Base-by-base conservation (phyloP, 2,113 vertebrate species). In the Campylorhamphus procurvoides region DNA sequence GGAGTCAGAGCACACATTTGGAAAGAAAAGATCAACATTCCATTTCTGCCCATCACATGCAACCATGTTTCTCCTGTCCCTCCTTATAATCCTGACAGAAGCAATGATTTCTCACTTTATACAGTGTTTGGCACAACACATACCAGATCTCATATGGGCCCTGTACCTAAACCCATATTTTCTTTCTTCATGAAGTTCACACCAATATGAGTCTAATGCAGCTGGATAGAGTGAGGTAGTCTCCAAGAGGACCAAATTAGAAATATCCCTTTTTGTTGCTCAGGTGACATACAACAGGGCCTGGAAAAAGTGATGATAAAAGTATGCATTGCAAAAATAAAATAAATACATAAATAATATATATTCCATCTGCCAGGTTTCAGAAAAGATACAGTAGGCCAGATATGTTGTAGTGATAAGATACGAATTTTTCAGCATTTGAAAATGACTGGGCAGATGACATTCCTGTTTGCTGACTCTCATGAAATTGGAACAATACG, bases 351-450 rank as follows among this genome's bases (percentile, higher is more conserved):
- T 76, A 88, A 87, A 63, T 81, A 84, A 77, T 39, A 59, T 4
- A 63, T 90, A 47, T 50, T 74, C 39, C 25, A 72, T 67, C 24
- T 52, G 6, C 33, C 13, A 82, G 9, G 17, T 52, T n/a, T 77
- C 44, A 67, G 50, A 67, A 86, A 85, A 67, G 29, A 77, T 56
- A 72, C 8, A 71, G 33, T 83, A 33, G 9, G 20, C 4, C 28
- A 84, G 29, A 87, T 49, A 81, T 0, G 1, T 53, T 84, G 37
- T 17, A 78, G 12, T 40, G 44, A 84, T 87, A 84, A 0, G 0
- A 91, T 58, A 81, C 27, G 1, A 77, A 56, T 84, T 93, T 81
- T 95, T 89, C 73, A 81, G 42, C 39, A 44, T 72, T 87, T 89
- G 44, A 84, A 73, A 75, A 87, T 77, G 39, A 75, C 72, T 74